phyloP scores from a whole-genome alignment of 2,888 invertebrate species.

The Nemurella pictetii region DNA sequence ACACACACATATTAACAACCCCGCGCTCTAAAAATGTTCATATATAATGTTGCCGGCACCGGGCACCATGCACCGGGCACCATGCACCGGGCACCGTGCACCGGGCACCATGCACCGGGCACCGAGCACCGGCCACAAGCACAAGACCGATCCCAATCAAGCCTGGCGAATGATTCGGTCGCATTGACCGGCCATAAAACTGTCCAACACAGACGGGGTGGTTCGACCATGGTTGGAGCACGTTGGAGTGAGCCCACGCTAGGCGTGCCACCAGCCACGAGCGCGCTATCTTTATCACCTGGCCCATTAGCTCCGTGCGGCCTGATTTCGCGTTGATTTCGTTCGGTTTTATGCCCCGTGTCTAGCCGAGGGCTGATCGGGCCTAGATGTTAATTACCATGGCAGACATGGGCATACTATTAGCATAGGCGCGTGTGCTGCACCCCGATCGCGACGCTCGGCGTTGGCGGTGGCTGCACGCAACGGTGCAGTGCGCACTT shows the following conservation, averaged over 20 bases:
- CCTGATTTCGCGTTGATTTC: neutral
- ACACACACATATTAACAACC: neutral
- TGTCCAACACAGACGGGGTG: neutral
- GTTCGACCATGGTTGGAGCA: neutral
- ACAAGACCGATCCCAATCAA: neutral
- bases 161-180: neutral
- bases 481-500: neutral
- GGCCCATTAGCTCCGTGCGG: neutral
- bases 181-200: neutral
- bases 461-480: no score
- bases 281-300: neutral
- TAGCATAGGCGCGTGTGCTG: neutral
- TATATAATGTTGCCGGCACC: neutral
- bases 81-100: no score
- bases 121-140: no score
- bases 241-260: no score
- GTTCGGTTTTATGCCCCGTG: neutral
- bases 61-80: no score
- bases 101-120: no score
- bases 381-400: neutral
- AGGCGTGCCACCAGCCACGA: no score
- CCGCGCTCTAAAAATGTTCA: neutral
- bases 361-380: neutral
- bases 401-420: neutral
- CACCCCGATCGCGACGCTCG: neutral